phyloP scores from a whole-genome alignment of 2,113 vertebrate species.

The Ophthalmolycus amberensis region DNA sequence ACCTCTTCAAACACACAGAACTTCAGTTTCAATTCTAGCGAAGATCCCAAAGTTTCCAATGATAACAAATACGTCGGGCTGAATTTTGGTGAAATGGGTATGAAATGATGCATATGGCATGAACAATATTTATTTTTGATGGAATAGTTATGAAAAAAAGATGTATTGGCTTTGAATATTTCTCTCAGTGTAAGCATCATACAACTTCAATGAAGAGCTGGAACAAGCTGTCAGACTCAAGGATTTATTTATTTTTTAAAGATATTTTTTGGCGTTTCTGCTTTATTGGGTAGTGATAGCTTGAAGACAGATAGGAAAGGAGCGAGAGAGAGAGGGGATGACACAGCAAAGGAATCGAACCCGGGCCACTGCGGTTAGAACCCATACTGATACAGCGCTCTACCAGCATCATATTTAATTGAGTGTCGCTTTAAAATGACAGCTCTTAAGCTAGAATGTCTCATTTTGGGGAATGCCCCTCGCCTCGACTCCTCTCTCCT shows the following conservation, averaged over 20 bases:
- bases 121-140: conserved; percentile 12
- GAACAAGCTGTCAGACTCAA: conserved; percentile 16
- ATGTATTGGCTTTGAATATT: neutral
- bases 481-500: neutral
- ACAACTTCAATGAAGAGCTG: conserved; percentile 12
- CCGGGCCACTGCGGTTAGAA: neutral
- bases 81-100: neutral
- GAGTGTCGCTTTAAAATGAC: neutral
- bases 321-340: neutral
- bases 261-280: neutral
- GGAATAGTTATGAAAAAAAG: neutral
- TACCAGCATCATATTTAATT: neutral
- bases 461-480: neutral
- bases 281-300: neutral
- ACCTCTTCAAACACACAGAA: neutral
- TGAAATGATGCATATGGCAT: conserved; percentile 1
- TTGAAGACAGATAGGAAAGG: neutral
- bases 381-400: neutral
- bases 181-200: conserved; percentile 8
- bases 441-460: neutral
- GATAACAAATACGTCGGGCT: neutral
- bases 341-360: neutral
- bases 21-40: conserved; percentile 1
- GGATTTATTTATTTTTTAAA: neutral
- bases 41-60: neutral